Percentiles rank a stretch among this genome's conserved stretches.
phyloP scores from a whole-genome alignment of 92 coral and sea anemone species.

The Pocillopora meandrina region DNA sequence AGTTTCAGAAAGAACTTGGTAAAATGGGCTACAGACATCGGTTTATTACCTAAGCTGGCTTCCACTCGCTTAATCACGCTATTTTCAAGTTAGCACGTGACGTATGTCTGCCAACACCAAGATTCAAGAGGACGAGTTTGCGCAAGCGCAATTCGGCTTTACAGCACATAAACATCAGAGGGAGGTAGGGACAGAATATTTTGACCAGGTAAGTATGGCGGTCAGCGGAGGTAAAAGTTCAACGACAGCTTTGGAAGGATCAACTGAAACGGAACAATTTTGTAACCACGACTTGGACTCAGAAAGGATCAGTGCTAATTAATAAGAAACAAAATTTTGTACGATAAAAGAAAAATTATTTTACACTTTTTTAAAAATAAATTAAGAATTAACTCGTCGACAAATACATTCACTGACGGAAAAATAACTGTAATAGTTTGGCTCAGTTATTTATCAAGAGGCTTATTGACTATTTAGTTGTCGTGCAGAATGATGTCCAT shows the following conservation, averaged over 20 bases:
- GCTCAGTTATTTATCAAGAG: too few relatives aligned
- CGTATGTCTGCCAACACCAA: background rate
- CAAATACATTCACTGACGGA: too few relatives aligned
- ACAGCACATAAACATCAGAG: background rate
- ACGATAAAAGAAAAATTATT: too few relatives aligned
- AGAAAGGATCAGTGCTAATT: too few relatives aligned
- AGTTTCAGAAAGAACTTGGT: conserved; percentile 58
- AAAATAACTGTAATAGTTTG: too few relatives aligned
- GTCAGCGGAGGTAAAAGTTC: background rate
- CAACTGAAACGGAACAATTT: background rate
- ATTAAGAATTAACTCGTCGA: too few relatives aligned
- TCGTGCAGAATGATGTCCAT: too few relatives aligned
- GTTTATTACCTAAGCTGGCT: conserved; percentile 11
- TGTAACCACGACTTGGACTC: background rate
- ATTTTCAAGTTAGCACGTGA: background rate
- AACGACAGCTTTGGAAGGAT: background rate
- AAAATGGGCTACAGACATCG: conserved; percentile 61
- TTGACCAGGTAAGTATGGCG: background rate
- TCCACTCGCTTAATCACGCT: background rate
- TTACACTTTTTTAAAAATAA: too few relatives aligned
- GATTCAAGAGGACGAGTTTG: background rate
- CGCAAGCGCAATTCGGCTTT: background rate
- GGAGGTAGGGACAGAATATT: background rate
- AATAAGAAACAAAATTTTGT: too few relatives aligned
- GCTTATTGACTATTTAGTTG: too few relatives aligned